Base-by-base conservation (phyloP, 1,140 invertebrate species). In the Camponotus vicinus region DNA sequence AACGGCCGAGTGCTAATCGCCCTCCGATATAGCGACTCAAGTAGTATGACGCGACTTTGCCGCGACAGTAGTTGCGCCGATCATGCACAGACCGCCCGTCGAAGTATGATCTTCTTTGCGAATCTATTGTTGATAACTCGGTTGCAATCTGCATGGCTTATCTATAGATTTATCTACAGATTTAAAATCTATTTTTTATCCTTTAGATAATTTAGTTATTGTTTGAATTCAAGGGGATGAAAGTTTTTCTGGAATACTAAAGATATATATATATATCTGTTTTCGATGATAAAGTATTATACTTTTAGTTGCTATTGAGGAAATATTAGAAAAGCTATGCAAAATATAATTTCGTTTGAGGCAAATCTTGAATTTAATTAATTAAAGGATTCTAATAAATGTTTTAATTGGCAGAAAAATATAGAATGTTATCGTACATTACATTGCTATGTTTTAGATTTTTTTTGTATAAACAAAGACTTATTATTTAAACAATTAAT, bases 91-190 rank as follows among this genome's bases (percentile, higher is more conserved):
- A 27, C 73, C 37, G 4, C 11, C 59, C 18, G 32, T 18, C 8
- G 3, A 21, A 64, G 15, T 13, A 66, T 37, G 9, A 32, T 2
- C 37, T n/a, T 13, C 27, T 49, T 37, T 49, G 42, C 13, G 34
- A 64, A 78, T 64, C 76, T 78, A 78, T 61, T 5, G 76, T 18
- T 52, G 61, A 78, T 78, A 78, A 78, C 18, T 49, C 27, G 6
- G 42, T 34, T 11, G 32, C 11, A 49, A 52, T 13, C 61, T 78
- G 13, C 40, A 5, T 32, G 9, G 32, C 8, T 76, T 42, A 76
- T 49, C 27, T 34, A 27, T 0, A 32, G n/a, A 45, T 63, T 64
- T 49, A 49, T n/a, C 34, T n/a, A 27, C 27, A 27, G 27, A 27
- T 27, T 27, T 27, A 27, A 27, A 27, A 52, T 52, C 13, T 52